phyloP scores from a whole-genome alignment of 2,113 vertebrate species.

The Capra hircus region DNA sequence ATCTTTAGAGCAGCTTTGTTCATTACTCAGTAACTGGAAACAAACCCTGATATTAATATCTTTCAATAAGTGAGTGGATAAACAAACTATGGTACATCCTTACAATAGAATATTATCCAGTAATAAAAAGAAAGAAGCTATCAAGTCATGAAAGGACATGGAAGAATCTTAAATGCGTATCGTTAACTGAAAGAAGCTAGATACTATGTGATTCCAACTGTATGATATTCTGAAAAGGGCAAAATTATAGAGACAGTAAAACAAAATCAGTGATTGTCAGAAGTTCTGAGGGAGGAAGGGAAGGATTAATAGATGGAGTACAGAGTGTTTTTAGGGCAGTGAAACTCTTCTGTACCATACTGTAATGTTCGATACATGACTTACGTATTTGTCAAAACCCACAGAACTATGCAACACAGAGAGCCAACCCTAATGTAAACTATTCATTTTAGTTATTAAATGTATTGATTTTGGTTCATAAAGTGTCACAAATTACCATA shows the following conservation, averaged over 20 bases:
- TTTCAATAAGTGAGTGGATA: neutral
- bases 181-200: neutral
- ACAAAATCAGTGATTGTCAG: neutral
- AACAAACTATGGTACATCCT: neutral
- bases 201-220: neutral
- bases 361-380: neutral
- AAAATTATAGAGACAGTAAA: neutral
- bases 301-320: neutral
- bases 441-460: constrained; percentile 10
- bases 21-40: neutral
- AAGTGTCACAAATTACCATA: neutral
- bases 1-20: constrained; percentile 20
- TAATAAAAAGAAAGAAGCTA: neutral
- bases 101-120: neutral
- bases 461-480: neutral
- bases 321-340: neutral
- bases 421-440: neutral
- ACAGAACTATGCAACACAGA: neutral
- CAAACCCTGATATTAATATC: neutral
- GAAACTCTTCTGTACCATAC: neutral
- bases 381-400: neutral
- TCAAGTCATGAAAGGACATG: neutral
- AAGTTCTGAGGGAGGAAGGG: neutral
- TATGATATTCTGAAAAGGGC: neutral
- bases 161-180: neutral